A percentile compares a stretch with the other conserved stretches of the same genome.
These are phyloP conservation scores for Zosterops hypoxanthus DNA, from an alignment of 2,113 vertebrate species.

Conservation along the genomic window DNA sequence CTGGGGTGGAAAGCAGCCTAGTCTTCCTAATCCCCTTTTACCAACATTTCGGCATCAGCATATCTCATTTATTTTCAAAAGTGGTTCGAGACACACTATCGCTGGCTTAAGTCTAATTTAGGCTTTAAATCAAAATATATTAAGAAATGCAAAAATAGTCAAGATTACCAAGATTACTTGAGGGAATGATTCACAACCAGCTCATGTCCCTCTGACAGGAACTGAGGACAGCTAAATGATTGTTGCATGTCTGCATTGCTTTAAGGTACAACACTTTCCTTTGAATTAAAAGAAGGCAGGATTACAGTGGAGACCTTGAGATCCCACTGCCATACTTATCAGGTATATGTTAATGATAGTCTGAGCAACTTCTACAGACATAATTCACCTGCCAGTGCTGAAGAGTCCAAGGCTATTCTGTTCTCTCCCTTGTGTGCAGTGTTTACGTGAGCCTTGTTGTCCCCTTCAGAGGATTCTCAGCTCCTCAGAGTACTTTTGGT, in stretches of 20 bases:
- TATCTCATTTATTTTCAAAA: constrained; percentile 70
- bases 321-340: constrained; percentile 34
- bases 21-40: constrained; percentile 74
- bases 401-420: background rate
- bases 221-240: background rate
- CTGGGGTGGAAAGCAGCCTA: constrained; percentile 69
- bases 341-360: constrained; percentile 18
- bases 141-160: constrained; percentile 51
- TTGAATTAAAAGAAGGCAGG: constrained; percentile 49
- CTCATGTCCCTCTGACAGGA: constrained; percentile 28
- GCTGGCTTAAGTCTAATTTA: constrained; percentile 66
- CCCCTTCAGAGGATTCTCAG: background rate
- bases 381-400: constrained; percentile 25
- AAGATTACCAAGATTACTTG: constrained; percentile 40
- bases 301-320: constrained; percentile 42
- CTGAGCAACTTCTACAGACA: constrained; percentile 12
- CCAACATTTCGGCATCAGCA: constrained; percentile 55
- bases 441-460: background rate
- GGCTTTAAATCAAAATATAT: constrained; percentile 55
- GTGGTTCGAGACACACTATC: constrained; percentile 51
- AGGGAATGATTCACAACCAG: constrained; percentile 37
- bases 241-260: constrained; percentile 10
- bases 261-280: constrained; percentile 41
- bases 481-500: background rate
- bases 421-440: background rate